Evolutionary conservation across 2,888 invertebrate genomes (phyloP).

Genomic region (Drosophila greeni): DNA sequence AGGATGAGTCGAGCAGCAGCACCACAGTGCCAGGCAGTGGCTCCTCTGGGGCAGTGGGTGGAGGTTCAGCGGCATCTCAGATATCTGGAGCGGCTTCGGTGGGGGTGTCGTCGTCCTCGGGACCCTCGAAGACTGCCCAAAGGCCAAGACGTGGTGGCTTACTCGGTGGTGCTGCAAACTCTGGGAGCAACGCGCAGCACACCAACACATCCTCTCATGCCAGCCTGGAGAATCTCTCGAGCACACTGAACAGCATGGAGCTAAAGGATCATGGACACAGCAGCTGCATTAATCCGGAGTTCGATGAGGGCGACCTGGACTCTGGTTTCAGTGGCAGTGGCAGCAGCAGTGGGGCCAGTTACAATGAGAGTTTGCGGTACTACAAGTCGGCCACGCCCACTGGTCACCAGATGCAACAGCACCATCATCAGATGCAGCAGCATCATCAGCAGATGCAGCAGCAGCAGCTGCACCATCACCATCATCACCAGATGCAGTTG

Average conservation of each 20-base stretch:
- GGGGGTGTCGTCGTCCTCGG: neutral
- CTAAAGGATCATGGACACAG: slow-evolving; percentile 76
- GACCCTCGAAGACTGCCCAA: slow-evolving; percentile 46
- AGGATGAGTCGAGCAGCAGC: too few relatives aligned
- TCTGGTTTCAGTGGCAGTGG: slow-evolving; percentile 84
- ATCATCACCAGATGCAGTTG: slow-evolving; percentile 14
- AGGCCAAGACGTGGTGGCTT: slow-evolving; percentile 71
- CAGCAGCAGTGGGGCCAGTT: slow-evolving; percentile 91
- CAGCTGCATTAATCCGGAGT: slow-evolving; percentile 78
- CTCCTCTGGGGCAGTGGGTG: slow-evolving; percentile 11
- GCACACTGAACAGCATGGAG: slow-evolving; percentile 78
- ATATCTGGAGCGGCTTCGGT: slow-evolving; percentile 1
- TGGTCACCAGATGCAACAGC: slow-evolving; percentile 44
- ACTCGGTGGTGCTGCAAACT: slow-evolving; percentile 70
- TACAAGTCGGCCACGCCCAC: slow-evolving; percentile 77
- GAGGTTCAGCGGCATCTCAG: slow-evolving; percentile 7
- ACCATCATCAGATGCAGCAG: slow-evolving; percentile 21
- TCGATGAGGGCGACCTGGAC: slow-evolving; percentile 83
- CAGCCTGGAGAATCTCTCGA: slow-evolving; percentile 78
- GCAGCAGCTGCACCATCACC: slow-evolving; percentile 12
- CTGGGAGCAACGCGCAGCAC: slow-evolving; percentile 51
- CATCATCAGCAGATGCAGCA: slow-evolving; percentile 8
- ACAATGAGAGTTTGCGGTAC: slow-evolving; percentile 85
- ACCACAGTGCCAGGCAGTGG: too few relatives aligned
- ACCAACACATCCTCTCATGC: slow-evolving; percentile 70